phyloP scores from a whole-genome alignment of 2,888 invertebrate species.

The Brachyopa scutellaris region DNA sequence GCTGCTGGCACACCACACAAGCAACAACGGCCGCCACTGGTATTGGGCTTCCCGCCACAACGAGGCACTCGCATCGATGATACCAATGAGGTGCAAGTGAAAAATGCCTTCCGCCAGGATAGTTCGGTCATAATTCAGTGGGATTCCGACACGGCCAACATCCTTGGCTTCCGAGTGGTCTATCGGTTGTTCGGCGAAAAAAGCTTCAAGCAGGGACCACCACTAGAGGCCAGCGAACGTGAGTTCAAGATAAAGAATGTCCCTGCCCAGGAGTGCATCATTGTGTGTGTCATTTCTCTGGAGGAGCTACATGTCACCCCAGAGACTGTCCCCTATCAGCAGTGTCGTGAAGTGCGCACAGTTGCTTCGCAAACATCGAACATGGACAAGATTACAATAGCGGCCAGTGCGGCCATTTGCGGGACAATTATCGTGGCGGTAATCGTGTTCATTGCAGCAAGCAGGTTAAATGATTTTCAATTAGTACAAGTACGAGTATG shows the following conservation, averaged over 20 bases:
- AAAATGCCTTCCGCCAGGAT: constrained; percentile 91
- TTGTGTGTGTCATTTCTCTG: constrained; percentile 95
- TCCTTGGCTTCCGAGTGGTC: constrained; percentile 94
- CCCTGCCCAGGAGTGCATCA: constrained; percentile 95
- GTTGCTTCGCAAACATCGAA: constrained; percentile 91
- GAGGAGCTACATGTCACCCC: constrained; percentile 95
- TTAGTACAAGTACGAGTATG: constrained; percentile 38
- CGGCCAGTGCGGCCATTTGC: constrained; percentile 95
- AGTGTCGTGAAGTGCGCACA: constrained; percentile 94
- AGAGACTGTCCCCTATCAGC: constrained; percentile 91
- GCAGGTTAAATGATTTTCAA: constrained; percentile 81
- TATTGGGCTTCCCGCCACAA: constrained; percentile 87
- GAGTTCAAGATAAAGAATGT: constrained; percentile 97
- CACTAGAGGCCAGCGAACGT: constrained; percentile 92
- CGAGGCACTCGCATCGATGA: constrained; percentile 86
- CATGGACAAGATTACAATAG: constrained; percentile 97
- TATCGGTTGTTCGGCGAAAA: constrained; percentile 95
- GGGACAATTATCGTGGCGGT: constrained; percentile 95
- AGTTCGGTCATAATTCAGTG: constrained; percentile 95
- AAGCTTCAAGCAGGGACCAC: constrained; percentile 94
- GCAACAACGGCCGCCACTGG: constrained; percentile 87
- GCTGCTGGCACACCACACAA: constrained; percentile 78
- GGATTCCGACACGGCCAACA: constrained; percentile 93
- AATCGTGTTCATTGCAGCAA: constrained; percentile 94
- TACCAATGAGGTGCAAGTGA: constrained; percentile 90